phyloP scores from a whole-genome alignment of 2,113 vertebrate species.

The Tachysurus fulvidraco region DNA sequence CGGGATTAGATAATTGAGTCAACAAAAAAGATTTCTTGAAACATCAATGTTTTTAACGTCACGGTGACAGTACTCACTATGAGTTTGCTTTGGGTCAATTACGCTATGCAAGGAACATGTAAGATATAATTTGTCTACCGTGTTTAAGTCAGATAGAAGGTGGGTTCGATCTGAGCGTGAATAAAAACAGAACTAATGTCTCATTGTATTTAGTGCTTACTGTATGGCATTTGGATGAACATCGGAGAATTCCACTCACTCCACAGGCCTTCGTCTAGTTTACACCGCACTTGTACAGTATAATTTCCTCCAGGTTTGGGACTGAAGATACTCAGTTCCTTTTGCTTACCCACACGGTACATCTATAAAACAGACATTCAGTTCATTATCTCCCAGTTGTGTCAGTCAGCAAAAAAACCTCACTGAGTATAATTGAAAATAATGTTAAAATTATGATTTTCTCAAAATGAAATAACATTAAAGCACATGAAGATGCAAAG shows the following conservation, averaged over 20 bases:
- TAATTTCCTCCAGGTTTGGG: constrained; percentile 77
- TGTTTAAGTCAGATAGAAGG: background rate
- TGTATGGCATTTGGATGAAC: constrained; percentile 56
- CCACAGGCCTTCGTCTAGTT: constrained; percentile 76
- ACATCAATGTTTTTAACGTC: background rate
- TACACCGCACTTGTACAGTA: constrained; percentile 81
- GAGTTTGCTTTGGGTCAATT: background rate
- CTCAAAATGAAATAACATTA: background rate
- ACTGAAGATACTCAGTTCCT: constrained; percentile 76
- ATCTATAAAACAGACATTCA: constrained; percentile 62
- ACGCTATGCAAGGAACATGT: background rate
- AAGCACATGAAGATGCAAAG: background rate
- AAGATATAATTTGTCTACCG: background rate
- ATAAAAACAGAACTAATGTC: background rate
- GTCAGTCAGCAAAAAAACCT: background rate
- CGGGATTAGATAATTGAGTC: background rate
- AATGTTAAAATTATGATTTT: background rate
- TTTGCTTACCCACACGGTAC: constrained; percentile 76
- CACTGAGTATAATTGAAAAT: background rate
- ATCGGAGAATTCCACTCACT: constrained; percentile 71
- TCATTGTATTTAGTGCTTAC: constrained; percentile 58
- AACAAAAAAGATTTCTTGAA: background rate
- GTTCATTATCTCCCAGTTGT: background rate
- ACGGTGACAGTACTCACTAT: background rate
- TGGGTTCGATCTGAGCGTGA: background rate